phyloP scores from a whole-genome alignment of 2,888 invertebrate genomes.

The Lasioglossum oenotherae region DNA sequence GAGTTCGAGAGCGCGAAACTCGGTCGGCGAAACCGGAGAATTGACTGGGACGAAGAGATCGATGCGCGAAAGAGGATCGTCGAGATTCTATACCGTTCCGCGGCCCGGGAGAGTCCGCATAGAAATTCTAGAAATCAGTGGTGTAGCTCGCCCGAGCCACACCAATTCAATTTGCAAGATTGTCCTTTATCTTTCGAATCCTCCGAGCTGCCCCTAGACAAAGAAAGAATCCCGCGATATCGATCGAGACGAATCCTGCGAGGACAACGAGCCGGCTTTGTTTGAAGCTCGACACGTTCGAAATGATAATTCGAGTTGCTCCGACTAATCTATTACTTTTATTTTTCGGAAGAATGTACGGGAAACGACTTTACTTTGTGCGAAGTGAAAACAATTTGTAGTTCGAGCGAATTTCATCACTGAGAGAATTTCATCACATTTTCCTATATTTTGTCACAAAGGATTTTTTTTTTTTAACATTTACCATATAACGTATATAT shows the following conservation, averaged over 20 bases:
- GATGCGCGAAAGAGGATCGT: background rate
- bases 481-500: background rate
- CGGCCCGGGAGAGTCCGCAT: background rate
- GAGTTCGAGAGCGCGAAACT: background rate
- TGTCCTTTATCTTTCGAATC: slow-evolving; percentile 3
- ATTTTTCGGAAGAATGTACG: background rate
- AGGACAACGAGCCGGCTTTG: background rate
- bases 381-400: background rate
- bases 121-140: background rate
- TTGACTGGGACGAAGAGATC: background rate
- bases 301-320: background rate
- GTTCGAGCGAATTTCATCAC: no score
- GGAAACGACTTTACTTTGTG: background rate
- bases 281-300: background rate
- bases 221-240: background rate
- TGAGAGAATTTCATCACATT: background rate
- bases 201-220: background rate
- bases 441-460: background rate
- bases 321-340: background rate
- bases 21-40: background rate
- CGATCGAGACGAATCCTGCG: background rate
- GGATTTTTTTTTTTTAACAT: background rate
- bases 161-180: slow-evolving; percentile 4
- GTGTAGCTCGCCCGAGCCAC: background rate
- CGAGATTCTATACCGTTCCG: background rate